Evolutionary conservation across 2,113 vertebrate species (phyloP).

Genomic region (Ramphastos sulfuratus): DNA sequence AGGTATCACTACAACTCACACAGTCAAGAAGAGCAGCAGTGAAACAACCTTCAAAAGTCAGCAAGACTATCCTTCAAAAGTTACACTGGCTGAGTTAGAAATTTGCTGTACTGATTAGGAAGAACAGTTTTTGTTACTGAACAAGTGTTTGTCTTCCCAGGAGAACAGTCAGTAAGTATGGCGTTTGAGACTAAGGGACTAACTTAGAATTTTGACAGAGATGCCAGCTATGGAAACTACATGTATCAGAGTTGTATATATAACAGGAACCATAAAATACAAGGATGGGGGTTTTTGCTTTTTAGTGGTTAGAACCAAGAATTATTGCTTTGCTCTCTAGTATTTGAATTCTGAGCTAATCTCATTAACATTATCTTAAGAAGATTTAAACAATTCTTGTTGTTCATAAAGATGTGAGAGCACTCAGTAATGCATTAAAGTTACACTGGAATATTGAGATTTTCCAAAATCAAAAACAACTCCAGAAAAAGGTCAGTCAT

Average conservation of each 20-base stretch:
- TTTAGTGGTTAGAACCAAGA: not conserved
- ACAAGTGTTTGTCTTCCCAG: not conserved
- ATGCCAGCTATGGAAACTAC: not conserved
- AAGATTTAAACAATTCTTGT: not conserved
- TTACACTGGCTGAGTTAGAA: not conserved
- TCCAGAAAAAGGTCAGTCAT: too few relatives aligned
- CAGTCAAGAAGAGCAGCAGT: not conserved
- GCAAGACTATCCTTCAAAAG: not conserved
- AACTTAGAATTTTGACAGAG: not conserved
- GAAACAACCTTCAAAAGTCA: not conserved
- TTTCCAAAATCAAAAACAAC: not conserved
- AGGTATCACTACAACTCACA: not conserved
- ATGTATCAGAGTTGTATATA: not conserved
- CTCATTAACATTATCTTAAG: not conserved
- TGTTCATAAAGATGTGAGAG: not conserved
- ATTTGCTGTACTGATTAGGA: not conserved
- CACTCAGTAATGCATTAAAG: not conserved
- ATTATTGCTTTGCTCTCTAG: not conserved
- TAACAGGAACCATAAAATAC: not conserved
- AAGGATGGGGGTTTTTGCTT: not conserved
- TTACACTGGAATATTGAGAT: not conserved
- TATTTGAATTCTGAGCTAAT: not conserved
- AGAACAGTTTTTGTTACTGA: not conserved
- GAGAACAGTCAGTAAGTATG: not conserved
- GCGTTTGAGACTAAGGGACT: not conserved